A percentile compares a stretch with the other conserved stretches of the same genome.
Evolutionary conservation across 2,888 invertebrate species (phyloP).

Genomic region (Alcis repandata): DNA sequence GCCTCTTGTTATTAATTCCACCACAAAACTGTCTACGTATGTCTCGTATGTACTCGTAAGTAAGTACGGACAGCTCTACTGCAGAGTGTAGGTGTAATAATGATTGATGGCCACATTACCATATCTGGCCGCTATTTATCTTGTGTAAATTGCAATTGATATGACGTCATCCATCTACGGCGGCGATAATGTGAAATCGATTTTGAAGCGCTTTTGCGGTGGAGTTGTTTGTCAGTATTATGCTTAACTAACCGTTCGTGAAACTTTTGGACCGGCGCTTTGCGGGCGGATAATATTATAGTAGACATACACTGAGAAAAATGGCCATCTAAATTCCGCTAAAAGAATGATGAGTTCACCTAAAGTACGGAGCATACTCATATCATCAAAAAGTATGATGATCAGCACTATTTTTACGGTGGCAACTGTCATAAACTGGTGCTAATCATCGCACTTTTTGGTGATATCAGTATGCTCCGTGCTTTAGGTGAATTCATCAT

Average conservation of each 20-base stretch:
- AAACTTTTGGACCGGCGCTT: not conserved
- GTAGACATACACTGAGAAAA: too few species aligned
- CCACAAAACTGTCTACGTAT: not conserved
- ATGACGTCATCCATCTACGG: slow-evolving; percentile 44
- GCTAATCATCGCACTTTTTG: too few species aligned
- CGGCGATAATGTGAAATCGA: slow-evolving; percentile 30
- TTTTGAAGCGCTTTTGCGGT: slow-evolving; percentile 30
- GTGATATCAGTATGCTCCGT: too few species aligned
- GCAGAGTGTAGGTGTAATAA: slow-evolving; percentile 58
- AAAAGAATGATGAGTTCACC: too few species aligned
- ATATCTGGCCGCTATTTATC: slow-evolving; percentile 67
- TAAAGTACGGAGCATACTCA: too few species aligned
- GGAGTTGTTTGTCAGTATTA: slow-evolving; percentile 19
- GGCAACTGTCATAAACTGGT: too few species aligned
- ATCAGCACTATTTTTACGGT: too few species aligned
- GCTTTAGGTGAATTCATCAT: too few species aligned
- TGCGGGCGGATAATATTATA: not conserved
- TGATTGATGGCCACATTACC: slow-evolving; percentile 73
- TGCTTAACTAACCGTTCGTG: slow-evolving; percentile 9
- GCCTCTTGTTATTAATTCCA: too few species aligned
- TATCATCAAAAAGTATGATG: too few species aligned
- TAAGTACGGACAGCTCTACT: slow-evolving; percentile 8
- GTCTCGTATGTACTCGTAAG: too few species aligned
- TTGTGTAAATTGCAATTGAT: slow-evolving; percentile 65
- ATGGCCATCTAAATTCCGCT: too few species aligned